A percentile compares a stretch with the other conserved stretches of the same genome.
These are phyloP conservation scores for Uropsilus gracilis DNA, from an alignment of 2,113 vertebrate species.

Conservation along the genomic window DNA sequence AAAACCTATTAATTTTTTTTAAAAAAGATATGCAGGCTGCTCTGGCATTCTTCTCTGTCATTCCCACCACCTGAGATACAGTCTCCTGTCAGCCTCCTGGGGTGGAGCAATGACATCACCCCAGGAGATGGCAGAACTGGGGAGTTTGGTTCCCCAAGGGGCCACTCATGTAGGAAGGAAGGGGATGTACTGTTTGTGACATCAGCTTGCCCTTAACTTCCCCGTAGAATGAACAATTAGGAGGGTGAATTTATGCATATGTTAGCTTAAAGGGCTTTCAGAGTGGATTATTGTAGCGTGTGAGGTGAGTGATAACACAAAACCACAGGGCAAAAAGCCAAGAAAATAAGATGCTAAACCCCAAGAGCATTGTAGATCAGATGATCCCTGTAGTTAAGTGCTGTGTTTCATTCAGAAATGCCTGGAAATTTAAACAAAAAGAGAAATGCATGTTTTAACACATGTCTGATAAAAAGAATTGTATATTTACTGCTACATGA, in stretches of 20 bases:
- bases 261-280: neutral
- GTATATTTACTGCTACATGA: neutral
- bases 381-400: neutral
- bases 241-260: neutral
- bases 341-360: neutral
- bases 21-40: neutral
- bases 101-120: neutral
- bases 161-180: neutral
- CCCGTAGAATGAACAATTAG: neutral
- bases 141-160: neutral
- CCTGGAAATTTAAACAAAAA: neutral
- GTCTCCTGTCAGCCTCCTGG: neutral
- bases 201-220: neutral
- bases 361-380: neutral
- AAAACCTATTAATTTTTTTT: neutral
- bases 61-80: neutral
- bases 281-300: neutral
- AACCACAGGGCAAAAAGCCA: neutral
- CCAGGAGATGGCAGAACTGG: neutral
- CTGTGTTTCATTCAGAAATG: neutral
- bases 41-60: neutral
- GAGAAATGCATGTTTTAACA: neutral
- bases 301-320: neutral
- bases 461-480: neutral
- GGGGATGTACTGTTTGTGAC: neutral